These are phyloP conservation scores for Pocillopora damicornis DNA, from an alignment of 64 coral and sea anemone genomes.

Conservation along the genomic window DNA sequence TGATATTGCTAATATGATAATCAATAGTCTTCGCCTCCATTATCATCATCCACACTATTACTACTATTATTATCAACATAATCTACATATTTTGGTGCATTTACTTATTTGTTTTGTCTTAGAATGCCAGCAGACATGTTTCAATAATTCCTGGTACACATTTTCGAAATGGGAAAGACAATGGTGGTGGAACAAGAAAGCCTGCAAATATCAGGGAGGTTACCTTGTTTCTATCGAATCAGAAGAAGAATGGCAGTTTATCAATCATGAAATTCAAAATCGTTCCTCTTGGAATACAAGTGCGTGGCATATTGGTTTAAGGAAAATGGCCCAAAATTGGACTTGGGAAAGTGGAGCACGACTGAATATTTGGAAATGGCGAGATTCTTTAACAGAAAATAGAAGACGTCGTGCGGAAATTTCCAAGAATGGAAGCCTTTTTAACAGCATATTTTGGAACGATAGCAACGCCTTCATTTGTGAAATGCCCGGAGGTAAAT, in stretches of 20 bases:
- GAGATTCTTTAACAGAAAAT: neutral
- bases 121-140: neutral
- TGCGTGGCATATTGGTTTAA: constrained; percentile 32
- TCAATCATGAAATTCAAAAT: constrained; percentile 27
- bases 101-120: neutral
- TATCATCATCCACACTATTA: too few species aligned
- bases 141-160: neutral
- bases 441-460: neutral
- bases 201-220: neutral
- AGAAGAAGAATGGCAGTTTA: constrained; percentile 30
- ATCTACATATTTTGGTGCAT: too few species aligned
- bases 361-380: constrained; percentile 21
- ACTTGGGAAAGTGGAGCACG: neutral
- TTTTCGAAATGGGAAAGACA: neutral
- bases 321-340: neutral
- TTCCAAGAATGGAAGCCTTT: neutral
- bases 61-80: too few species aligned
- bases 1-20: too few species aligned
- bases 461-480: neutral
- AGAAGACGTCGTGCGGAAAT: neutral
- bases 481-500: constrained; percentile 18
- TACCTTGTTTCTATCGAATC: constrained; percentile 44
- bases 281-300: too few species aligned
- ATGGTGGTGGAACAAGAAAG: neutral
- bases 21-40: too few species aligned